Base-by-base conservation (phyloP, 2,113 vertebrate genomes). In the Acrocephalus arundinaceus region DNA sequence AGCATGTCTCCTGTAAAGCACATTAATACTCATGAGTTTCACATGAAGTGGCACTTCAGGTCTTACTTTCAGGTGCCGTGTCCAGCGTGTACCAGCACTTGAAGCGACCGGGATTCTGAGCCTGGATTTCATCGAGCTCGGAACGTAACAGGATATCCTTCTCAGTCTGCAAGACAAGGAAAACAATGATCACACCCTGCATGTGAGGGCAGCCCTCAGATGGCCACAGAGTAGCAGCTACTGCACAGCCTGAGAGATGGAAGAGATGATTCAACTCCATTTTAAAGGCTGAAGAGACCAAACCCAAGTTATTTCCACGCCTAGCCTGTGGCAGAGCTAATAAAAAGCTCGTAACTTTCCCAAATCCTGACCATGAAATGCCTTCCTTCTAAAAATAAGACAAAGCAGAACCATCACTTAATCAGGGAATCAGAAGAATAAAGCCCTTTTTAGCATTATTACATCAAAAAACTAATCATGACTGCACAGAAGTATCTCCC, bases 71-170 rank as follows among this genome's bases (percentile, higher is more conserved):
- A 8, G 99, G 98, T 3, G 98, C 98, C 30, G 46, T 98, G 97
- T 99, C 99, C 83, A 99, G 41, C 0, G 99, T 99, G 97, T 98
- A 99, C 99, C 99, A 99, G 84, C 99, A 98, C 93, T 99, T 99
- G 81, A 99, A 99, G 28, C 98, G 98, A 3, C 92, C 21, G 0
- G 99, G 98, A 74, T 99, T 78, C 57, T 98, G 98, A 6, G 94
- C 98, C 94, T 97, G 97, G 70, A 99, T 97, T 55, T 99, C 99
- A 49, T 99, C 99, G 87, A 99, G 97, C 96, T 99, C 99, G 0
- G 98, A 90, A 6, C 98, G 98, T 43, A 99, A 89, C 94, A 99
- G 97, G 91, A 99, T 99, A 92, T 99, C 99, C 94, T 99, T 99
- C 97, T 99, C 99, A 0, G 98, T 98, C 99, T 99, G 98, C 18